A percentile compares a stretch with the other conserved stretches of the same genome.
Evolutionary conservation across 2,797 vertebrate genomes (phyloP).

Genomic region (Danio kyathit): DNA sequence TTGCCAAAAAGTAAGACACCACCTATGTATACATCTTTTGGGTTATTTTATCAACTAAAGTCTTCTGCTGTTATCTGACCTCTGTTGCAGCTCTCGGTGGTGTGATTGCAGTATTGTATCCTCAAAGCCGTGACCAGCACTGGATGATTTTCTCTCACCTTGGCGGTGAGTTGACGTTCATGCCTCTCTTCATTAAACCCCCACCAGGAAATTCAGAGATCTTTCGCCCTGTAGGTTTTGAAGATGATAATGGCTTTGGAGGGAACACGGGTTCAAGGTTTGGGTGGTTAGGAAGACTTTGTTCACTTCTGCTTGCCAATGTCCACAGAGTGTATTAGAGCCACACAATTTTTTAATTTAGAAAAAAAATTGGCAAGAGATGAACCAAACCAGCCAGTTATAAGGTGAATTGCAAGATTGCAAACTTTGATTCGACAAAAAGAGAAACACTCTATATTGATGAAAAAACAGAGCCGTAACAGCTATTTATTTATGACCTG

Average conservation of each 20-base stretch:
- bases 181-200: background rate
- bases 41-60: background rate
- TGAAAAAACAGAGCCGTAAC: too few relatives aligned
- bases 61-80: conserved; percentile 37
- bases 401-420: too few relatives aligned
- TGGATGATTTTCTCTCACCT: conserved; percentile 61
- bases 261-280: conserved; percentile 2
- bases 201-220: background rate
- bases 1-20: background rate
- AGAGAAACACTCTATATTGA: too few relatives aligned
- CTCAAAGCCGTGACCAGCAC: conserved; percentile 45
- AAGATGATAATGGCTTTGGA: background rate
- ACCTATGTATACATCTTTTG: background rate
- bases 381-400: too few relatives aligned
- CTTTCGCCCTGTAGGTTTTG: conserved; percentile 1
- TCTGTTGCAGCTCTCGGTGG: conserved; percentile 25
- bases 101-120: conserved; percentile 54
- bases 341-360: too few relatives aligned
- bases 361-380: too few relatives aligned
- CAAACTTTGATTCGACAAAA: too few relatives aligned
- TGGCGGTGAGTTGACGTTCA: conserved; percentile 23
- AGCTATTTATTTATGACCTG: too few relatives aligned
- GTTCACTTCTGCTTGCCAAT: too few relatives aligned
- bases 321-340: too few relatives aligned
- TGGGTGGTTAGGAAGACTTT: background rate